Conservation (phyloP, 2,888 invertebrate genomes). For the Sphinx pinastri region DNA sequence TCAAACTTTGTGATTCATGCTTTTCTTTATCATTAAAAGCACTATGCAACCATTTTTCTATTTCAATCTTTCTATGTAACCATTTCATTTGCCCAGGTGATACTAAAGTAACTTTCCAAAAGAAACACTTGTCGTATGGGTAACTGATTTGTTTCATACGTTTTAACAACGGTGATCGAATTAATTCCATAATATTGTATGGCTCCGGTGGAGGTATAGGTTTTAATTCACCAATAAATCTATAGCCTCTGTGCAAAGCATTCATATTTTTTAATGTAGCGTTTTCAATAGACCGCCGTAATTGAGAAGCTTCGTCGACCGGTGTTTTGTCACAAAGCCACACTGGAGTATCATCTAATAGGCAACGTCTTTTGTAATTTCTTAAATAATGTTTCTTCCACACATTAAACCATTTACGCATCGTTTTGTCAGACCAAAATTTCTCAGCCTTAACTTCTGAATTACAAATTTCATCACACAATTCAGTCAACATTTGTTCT, state of each 20-base stretch:
- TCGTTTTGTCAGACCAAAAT: slow-evolving; percentile 61
- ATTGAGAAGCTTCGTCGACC: slow-evolving; percentile 60
- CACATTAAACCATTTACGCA: slow-evolving; percentile 68
- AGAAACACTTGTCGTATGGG: slow-evolving; percentile 69
- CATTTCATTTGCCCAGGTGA: slow-evolving; percentile 79
- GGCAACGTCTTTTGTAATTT: slow-evolving; percentile 64
- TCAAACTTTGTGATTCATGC: slow-evolving; percentile 62
- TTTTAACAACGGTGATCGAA: slow-evolving; percentile 70
- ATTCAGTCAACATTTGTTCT: slow-evolving; percentile 60
- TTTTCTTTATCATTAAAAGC: slow-evolving; percentile 72
- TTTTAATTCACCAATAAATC: slow-evolving; percentile 66
- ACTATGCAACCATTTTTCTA: slow-evolving; percentile 75
- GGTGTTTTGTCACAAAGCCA: slow-evolving; percentile 71
- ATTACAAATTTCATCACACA: slow-evolving; percentile 62
- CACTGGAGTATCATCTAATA: slow-evolving; percentile 74
- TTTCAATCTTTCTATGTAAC: slow-evolving; percentile 68
- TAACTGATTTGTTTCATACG: slow-evolving; percentile 78
- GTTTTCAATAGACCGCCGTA: slow-evolving; percentile 62
- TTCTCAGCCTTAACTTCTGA: slow-evolving; percentile 70
- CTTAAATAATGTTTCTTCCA: slow-evolving; percentile 67
- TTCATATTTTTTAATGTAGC: slow-evolving; percentile 70
- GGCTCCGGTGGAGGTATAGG: slow-evolving; percentile 59
- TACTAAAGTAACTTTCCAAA: slow-evolving; percentile 86
- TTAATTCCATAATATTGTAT: slow-evolving; percentile 75
- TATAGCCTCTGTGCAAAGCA: slow-evolving; percentile 69